Conservation (phyloP, 2,797 vertebrate species). For the Esox lucius region DNA sequence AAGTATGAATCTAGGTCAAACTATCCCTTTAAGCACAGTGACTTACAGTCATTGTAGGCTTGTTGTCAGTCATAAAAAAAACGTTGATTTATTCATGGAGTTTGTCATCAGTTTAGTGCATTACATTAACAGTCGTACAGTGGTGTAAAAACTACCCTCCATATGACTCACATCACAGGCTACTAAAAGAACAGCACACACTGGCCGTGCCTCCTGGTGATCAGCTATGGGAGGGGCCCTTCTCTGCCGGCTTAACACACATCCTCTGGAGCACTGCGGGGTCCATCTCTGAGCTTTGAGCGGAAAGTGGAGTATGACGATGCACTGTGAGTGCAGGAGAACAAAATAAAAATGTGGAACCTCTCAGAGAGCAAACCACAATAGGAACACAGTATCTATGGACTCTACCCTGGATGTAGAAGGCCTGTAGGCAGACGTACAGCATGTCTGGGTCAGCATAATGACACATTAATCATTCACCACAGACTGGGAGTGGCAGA, state of each 20-base stretch:
- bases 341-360: background rate
- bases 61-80: no score
- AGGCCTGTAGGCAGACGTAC: constrained; percentile 10
- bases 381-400: constrained; percentile 24
- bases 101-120: no score
- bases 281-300: background rate
- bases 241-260: background rate
- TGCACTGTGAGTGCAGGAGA: background rate
- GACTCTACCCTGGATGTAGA: constrained; percentile 47
- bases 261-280: background rate
- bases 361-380: no score
- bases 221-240: background rate
- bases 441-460: constrained; percentile 18
- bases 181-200: no score
- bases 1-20: no score
- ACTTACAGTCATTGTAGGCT: no score
- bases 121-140: no score
- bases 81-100: no score
- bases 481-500: constrained; percentile 15
- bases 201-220: background rate
- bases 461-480: constrained; percentile 55
- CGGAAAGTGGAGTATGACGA: background rate
- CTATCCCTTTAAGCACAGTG: no score
- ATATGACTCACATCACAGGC: background rate
- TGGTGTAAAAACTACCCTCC: no score